phyloP scores from a whole-genome alignment of 2,797 vertebrate genomes.

The Hemitrygon akajei region DNA sequence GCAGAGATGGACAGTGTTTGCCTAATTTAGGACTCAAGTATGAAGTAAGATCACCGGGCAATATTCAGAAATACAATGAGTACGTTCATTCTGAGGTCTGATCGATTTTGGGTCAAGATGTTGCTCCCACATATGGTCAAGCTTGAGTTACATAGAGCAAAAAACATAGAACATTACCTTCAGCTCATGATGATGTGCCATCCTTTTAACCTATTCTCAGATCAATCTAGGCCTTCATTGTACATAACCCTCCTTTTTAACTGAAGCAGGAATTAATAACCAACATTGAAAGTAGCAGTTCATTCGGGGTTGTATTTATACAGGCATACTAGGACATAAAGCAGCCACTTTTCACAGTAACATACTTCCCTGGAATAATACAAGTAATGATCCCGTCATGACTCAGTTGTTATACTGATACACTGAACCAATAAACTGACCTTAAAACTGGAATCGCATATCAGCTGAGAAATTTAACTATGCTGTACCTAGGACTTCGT shows the following conservation, averaged over 20 bases:
- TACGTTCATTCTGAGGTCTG: neutral
- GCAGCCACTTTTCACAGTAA: neutral
- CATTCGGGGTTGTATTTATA: neutral
- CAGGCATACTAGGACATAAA: neutral
- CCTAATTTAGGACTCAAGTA: neutral
- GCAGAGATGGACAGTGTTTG: neutral
- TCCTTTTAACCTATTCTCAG: no score
- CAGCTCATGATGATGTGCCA: no score
- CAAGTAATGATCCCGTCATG: neutral
- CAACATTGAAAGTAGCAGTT: neutral
- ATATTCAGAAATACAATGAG: neutral
- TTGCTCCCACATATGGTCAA: neutral
- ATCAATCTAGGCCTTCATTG: no score
- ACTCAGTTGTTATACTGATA: neutral
- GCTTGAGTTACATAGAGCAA: neutral
- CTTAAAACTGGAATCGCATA: neutral
- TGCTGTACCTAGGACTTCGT: no score
- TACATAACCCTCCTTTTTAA: no score
- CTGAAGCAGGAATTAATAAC: constrained; percentile 1
- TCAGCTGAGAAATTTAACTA: neutral
- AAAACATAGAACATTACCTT: no score
- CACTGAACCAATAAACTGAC: neutral
- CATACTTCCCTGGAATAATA: neutral
- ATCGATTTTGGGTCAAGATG: neutral
- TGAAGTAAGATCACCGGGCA: no score